phyloP scores from a whole-genome alignment of 2,888 invertebrate genomes.

The Parapristionchus giblindavisi region DNA sequence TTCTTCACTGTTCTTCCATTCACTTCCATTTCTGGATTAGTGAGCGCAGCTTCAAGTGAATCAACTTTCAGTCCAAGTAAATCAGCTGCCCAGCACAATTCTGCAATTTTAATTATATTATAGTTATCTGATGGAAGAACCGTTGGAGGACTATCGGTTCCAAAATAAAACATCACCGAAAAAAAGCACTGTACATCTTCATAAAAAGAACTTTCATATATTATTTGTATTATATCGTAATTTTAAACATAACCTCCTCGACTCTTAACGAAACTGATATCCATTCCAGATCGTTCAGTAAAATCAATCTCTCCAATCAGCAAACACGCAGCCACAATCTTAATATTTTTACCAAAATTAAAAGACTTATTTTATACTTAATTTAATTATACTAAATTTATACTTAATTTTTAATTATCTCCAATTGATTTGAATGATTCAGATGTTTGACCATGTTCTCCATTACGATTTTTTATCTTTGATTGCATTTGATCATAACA shows the following conservation, averaged over 20 bases:
- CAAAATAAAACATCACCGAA: no score
- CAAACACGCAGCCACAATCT: conserved; percentile 57
- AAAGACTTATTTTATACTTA: no score
- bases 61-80: conserved; percentile 55
- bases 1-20: conserved; percentile 73
- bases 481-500: no score
- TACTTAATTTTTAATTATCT: no score
- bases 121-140: neutral
- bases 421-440: no score
- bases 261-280: conserved; percentile 62
- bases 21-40: conserved; percentile 73
- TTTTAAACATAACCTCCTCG: conserved; percentile 48
- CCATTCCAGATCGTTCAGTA: conserved; percentile 62
- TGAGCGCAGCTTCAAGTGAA: conserved; percentile 70
- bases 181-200: no score
- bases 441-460: no score
- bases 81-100: conserved; percentile 59
- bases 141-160: no score
- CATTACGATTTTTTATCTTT: no score
- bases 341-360: no score
- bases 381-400: no score
- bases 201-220: no score
- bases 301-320: conserved; percentile 66
- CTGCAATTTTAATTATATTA: conserved; percentile 42
- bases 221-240: neutral